Percentiles rank a stretch among this genome's conserved stretches.
phyloP scores from a whole-genome alignment of 2,888 invertebrate species.

The Agrotis clavis region DNA sequence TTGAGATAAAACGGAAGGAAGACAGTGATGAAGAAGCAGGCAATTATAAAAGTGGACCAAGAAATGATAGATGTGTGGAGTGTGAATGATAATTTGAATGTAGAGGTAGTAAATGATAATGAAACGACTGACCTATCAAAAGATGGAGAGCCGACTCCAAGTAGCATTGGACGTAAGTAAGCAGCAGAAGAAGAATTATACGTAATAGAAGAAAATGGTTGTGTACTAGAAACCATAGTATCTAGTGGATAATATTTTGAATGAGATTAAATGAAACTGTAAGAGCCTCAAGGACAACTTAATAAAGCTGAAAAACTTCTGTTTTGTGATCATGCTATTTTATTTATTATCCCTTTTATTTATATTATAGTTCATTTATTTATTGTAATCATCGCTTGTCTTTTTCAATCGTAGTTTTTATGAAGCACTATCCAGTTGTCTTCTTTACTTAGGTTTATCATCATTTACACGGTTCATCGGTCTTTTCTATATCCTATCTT shows the following conservation, averaged over 20 bases:
- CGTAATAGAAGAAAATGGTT: neutral
- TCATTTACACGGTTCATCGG: neutral
- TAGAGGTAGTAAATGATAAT: neutral
- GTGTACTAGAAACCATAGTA: neutral
- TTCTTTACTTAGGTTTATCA: neutral
- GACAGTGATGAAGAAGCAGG: neutral
- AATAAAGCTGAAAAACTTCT: too few species aligned
- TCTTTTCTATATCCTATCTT: neutral
- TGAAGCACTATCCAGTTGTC: neutral
- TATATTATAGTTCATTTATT: too few species aligned
- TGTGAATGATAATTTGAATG: neutral
- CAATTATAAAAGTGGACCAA: neutral
- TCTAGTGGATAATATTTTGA: neutral
- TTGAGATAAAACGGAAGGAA: conserved; percentile 1
- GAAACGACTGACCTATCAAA: neutral
- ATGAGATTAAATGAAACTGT: neutral
- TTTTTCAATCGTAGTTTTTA: neutral
- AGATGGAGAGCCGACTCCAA: neutral
- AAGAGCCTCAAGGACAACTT: too few species aligned
- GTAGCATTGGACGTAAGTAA: neutral
- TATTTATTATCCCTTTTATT: too few species aligned
- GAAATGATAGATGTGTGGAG: neutral
- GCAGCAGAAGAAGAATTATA: neutral
- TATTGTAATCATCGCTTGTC: too few species aligned
- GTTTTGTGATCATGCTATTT: too few species aligned